Conservation (phyloP, 2,113 vertebrate genomes). For the Rhynchomys soricoides region DNA sequence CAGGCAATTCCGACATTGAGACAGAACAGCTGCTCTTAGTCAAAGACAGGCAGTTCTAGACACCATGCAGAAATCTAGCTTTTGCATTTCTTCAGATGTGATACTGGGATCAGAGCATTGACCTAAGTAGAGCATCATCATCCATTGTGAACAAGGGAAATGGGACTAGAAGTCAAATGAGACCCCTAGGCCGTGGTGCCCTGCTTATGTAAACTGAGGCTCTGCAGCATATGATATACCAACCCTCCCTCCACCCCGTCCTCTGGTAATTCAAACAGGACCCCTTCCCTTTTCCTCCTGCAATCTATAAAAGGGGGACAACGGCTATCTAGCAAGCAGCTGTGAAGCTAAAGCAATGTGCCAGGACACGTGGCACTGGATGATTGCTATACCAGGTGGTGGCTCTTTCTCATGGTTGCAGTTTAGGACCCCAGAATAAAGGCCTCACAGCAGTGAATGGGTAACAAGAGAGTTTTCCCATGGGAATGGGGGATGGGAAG, state of each 20-base stretch:
- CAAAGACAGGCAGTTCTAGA: neutral
- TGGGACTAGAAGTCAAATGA: neutral
- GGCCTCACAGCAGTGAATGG: neutral
- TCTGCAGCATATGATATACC: neutral
- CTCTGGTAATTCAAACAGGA: neutral
- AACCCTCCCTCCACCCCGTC: neutral
- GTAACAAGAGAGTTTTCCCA: neutral
- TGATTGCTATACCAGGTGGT: fast-evolving
- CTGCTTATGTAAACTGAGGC: neutral
- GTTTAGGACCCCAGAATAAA: neutral
- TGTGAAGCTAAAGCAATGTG: neutral
- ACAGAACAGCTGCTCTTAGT: neutral
- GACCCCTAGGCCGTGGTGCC: neutral
- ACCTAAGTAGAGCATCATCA: no score
- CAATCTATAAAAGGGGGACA: neutral
- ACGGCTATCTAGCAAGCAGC: neutral
- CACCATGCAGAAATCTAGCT: neutral
- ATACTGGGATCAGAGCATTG: fast-evolving
- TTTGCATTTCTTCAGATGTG: fast-evolving
- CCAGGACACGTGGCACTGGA: neutral
- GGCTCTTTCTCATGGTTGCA: neutral
- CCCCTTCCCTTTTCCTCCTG: neutral
- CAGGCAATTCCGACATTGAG: neutral
- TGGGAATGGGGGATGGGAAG: neutral
- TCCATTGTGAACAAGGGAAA: neutral